Evolutionary conservation across 1,140 invertebrate genomes (phyloP), one percentile per base, ranked within the genome.

Genomic region (Lordiphosa mommai): DNA sequence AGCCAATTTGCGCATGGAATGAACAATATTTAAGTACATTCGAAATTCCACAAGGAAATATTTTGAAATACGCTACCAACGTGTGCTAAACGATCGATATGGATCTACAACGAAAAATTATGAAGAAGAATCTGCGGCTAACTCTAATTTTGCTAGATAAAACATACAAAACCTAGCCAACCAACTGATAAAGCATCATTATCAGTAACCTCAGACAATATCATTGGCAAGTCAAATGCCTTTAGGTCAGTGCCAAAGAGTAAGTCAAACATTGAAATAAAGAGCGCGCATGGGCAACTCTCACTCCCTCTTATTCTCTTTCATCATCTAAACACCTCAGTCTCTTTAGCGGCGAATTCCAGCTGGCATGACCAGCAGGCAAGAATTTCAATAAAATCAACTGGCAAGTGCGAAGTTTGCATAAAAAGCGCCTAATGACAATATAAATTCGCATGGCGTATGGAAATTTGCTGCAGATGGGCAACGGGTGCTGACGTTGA

Each of bases 371-470:
- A 44, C 27, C 14, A 49, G 43, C n/a, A 68, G 55, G 64, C 47
- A 29, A 10, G 36, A 59, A 76, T 64, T 84, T 72, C 72, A 80
- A 76, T 76, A 51, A 72, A 82, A 76, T 76, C 60, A 61, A 68
- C 55, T 57, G 14, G 59, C 59, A 44, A 58, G 47, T 49, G n/a
- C 52, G 52, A 46, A 68, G 53, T 67, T 71, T 38, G 59, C 67
- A 64, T 56, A 68, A 82, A 80, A 82, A 72, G 66, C 71, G 61
- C 77, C 20, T 82, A 82, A 82, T 82, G 76, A 84, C 76, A 71
- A 82, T 82, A 82, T 82, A 82, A 82, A 82, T 84, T 71, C 61
- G 53, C 53, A 37, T 64, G 61, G 37, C 63, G 49, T 72, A 48
- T 67, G 73, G 38, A 57, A 63, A 63, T 38, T 37, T 52, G 20